Percentiles rank a stretch among this genome's conserved stretches.
These are phyloP conservation scores for Characodon lateralis DNA, from an alignment of 2,797 vertebrate species.

Conservation along the genomic window DNA sequence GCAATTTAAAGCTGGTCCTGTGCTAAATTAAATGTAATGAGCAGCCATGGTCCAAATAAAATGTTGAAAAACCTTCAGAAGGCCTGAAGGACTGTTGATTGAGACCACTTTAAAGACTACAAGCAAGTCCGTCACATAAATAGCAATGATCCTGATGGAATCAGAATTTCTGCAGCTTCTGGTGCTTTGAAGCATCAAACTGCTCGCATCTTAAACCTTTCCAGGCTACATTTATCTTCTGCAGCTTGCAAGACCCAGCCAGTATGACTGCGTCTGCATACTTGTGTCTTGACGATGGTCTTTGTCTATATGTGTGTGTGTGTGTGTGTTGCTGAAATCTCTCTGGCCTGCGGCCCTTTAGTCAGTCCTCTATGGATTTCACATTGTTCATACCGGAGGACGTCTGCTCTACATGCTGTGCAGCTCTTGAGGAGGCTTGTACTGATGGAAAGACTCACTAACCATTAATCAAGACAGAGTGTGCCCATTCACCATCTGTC, in stretches of 20 bases:
- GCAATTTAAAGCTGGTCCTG: background rate
- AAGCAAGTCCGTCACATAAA: background rate
- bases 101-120: background rate
- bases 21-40: background rate
- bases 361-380: conserved; percentile 36
- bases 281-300: conserved; percentile 69
- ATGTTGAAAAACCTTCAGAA: background rate
- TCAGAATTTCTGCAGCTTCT: background rate
- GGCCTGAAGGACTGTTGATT: background rate
- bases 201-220: conserved; percentile 30
- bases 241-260: conserved; percentile 67
- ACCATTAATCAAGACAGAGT: conserved; percentile 51
- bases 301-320: conserved; percentile 40
- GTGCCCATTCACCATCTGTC: conserved; percentile 29
- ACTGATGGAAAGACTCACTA: conserved; percentile 28
- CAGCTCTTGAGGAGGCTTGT: conserved; percentile 27
- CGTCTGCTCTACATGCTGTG: conserved; percentile 35
- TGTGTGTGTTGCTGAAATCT: conserved; percentile 22
- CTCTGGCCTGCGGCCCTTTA: conserved; percentile 45
- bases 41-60: background rate
- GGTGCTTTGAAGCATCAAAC: conserved; percentile 19
- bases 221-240: conserved; percentile 31
- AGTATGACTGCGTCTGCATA: conserved; percentile 62
- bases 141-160: background rate
- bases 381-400: conserved; percentile 32